Conservation (phyloP, 2,113 vertebrate genomes). For the Xiphias gladius region DNA sequence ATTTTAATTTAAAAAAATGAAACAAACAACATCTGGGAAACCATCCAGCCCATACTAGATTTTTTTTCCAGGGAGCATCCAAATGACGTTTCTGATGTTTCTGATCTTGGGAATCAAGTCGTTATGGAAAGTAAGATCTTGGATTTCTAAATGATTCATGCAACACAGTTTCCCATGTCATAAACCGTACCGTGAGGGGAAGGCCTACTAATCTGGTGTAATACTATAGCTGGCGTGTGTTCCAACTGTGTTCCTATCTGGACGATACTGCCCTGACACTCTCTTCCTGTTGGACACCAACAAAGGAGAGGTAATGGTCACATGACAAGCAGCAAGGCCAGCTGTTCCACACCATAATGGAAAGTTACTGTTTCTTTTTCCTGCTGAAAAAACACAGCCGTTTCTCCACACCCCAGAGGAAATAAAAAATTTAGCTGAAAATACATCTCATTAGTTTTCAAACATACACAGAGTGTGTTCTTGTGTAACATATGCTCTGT, state of each 20-base stretch:
- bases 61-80: constrained; percentile 13
- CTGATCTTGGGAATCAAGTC: constrained; percentile 26
- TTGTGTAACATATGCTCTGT: not conserved
- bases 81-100: constrained; percentile 14
- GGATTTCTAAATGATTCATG: constrained; percentile 27
- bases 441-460: constrained; percentile 41
- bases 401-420: constrained; percentile 21
- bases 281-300: constrained; percentile 63
- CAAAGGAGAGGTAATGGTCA: constrained; percentile 38
- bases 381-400: constrained; percentile 37
- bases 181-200: not conserved
- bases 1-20: constrained; percentile 6
- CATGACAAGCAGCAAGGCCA: constrained; percentile 43
- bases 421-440: constrained; percentile 40
- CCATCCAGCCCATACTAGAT: not conserved
- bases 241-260: constrained; percentile 31
- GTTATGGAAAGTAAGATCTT: constrained; percentile 35
- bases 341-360: constrained; percentile 45
- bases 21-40: constrained; percentile 30
- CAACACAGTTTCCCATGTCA: constrained; percentile 34
- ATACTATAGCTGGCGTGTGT: constrained; percentile 18
- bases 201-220: constrained; percentile 15
- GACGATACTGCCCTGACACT: constrained; percentile 41
- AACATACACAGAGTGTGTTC: not conserved
- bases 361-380: constrained; percentile 63